Conservation (phyloP, 53 echinoderm and acorn worm species). For the Stichopus horrens region DNA sequence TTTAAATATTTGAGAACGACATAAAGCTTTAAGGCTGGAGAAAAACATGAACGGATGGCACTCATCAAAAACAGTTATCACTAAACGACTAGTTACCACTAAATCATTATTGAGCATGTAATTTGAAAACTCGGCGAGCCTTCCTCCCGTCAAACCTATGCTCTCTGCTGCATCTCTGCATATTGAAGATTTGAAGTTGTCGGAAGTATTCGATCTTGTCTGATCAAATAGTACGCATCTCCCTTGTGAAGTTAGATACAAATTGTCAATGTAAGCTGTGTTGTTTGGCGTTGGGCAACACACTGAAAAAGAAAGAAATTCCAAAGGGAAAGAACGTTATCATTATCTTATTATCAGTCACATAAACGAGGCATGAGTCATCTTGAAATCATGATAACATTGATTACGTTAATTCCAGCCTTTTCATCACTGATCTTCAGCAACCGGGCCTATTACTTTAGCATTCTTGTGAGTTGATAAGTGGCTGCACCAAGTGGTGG, state of each 20-base stretch:
- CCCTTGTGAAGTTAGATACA: not conserved
- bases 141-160: not conserved
- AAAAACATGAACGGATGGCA: no score
- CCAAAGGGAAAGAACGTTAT: not conserved
- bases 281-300: not conserved
- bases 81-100: not conserved
- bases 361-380: no score
- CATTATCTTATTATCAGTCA: no score
- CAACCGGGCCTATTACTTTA: no score
- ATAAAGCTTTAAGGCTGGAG: no score
- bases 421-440: no score
- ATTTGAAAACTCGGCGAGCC: not conserved
- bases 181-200: not conserved
- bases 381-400: no score
- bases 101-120: not conserved
- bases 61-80: no score
- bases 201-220: not conserved
- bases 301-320: not conserved
- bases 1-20: no score
- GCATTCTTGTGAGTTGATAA: no score
- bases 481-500: no score
- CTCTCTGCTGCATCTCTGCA: not conserved
- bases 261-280: not conserved
- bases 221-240: not conserved
- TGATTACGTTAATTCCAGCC: no score